These are phyloP conservation scores for Temnopleurus reevesii DNA, from an alignment of 53 echinoderm and acorn worm genomes.

Conservation along the genomic window DNA sequence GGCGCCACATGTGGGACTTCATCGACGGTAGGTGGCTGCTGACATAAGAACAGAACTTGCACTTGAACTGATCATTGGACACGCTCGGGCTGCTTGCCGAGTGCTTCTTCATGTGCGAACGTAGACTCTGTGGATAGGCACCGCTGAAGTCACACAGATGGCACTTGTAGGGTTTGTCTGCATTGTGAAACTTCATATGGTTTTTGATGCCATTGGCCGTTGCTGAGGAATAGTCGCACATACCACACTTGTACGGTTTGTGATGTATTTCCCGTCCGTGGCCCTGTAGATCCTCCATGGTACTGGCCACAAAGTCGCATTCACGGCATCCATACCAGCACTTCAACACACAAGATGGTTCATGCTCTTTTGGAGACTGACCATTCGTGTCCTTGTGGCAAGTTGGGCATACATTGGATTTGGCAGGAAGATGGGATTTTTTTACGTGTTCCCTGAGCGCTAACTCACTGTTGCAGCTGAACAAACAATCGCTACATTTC, in stretches of 20 bases:
- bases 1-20: constrained; percentile 99
- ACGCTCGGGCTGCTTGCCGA: constrained; percentile 29
- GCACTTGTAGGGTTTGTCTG: constrained; percentile 94
- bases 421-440: constrained; percentile 54
- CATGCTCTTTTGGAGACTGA: constrained; percentile 34
- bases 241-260: constrained; percentile 78
- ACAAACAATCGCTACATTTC: constrained; percentile 29
- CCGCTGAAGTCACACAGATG: constrained; percentile 85
- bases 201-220: constrained; percentile 94
- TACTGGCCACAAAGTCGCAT: constrained; percentile 67
- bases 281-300: constrained; percentile 61
- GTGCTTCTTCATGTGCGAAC: constrained; percentile 91
- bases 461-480: constrained; percentile 41
- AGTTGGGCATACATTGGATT: constrained; percentile 46
- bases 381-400: constrained; percentile 40
- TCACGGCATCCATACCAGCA: constrained; percentile 70
- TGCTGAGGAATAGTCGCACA: constrained; percentile 82
- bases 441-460: constrained; percentile 49
- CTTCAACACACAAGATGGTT: constrained; percentile 43
- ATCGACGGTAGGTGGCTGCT: constrained; percentile 90
- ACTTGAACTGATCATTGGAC: constrained; percentile 76
- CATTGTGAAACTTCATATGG: constrained; percentile 97
- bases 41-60: constrained; percentile 88
- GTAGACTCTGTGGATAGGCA: constrained; percentile 95
- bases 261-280: constrained; percentile 63